phyloP scores from a whole-genome alignment of 2,888 invertebrate species.

The Blomia tropicalis region DNA sequence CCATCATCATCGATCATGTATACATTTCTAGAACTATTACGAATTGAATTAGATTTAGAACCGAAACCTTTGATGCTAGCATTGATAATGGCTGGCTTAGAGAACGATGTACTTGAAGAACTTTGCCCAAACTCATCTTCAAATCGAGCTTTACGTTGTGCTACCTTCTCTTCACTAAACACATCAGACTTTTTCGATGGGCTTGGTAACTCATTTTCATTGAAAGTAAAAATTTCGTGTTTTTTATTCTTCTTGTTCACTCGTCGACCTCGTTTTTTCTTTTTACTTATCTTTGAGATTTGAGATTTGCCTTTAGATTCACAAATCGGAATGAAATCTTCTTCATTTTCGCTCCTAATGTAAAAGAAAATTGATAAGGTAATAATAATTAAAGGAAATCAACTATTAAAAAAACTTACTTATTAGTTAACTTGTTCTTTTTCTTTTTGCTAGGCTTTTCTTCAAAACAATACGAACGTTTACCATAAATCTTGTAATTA shows the following conservation, averaged over 20 bases:
- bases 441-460: background rate
- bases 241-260: slow-evolving; percentile 12
- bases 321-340: slow-evolving; percentile 22
- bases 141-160: slow-evolving; percentile 22
- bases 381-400: background rate
- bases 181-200: background rate
- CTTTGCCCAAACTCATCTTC: background rate
- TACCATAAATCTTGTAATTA: background rate
- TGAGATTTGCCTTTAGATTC: too few relatives aligned
- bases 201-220: background rate
- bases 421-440: background rate
- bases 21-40: background rate
- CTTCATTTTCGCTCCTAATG: slow-evolving; percentile 20
- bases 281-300: slow-evolving; percentile 16
- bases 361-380: background rate
- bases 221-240: background rate
- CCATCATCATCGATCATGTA: background rate
- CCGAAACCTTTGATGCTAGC: background rate
- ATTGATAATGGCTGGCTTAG: background rate
- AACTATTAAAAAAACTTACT: background rate
- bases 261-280: slow-evolving; percentile 25
- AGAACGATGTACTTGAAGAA: background rate
- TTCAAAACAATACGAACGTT: background rate
- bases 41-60: background rate
- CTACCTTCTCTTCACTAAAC: slow-evolving; percentile 10